Evolutionary conservation across 2,797 vertebrate genomes (phyloP).

Genomic region (Anguilla obscura): DNA sequence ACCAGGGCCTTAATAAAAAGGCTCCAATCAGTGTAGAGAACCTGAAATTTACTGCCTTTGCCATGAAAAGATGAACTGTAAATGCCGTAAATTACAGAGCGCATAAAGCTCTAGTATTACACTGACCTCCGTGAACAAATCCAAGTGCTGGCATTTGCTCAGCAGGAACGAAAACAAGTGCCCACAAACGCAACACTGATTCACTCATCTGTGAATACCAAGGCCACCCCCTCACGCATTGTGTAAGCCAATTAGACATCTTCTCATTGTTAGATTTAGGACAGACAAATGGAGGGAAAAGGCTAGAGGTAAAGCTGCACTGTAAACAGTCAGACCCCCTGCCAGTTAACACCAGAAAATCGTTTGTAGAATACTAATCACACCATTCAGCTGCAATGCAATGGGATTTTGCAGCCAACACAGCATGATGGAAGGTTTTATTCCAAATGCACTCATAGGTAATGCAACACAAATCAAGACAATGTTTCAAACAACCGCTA

Average conservation of each 20-base stretch:
- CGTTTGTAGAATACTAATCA: neutral
- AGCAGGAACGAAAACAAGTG: neutral
- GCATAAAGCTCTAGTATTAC: neutral
- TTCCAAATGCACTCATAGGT: neutral
- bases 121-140: neutral
- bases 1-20: neutral
- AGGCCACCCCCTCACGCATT: neutral
- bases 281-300: slow-evolving; percentile 1
- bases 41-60: neutral
- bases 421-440: neutral
- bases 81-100: neutral
- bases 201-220: neutral
- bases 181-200: neutral
- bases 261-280: slow-evolving; percentile 10
- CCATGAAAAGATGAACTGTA: slow-evolving; percentile 19
- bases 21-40: neutral
- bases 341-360: neutral
- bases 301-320: slow-evolving; percentile 6
- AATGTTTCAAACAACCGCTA: neutral
- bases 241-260: neutral
- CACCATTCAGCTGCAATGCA: neutral
- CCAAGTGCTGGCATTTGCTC: neutral
- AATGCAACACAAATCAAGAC: neutral
- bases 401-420: neutral
- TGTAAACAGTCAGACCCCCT: neutral